Evolutionary conservation across 1,140 invertebrate species (phyloP), one percentile per base, ranked within the genome.

Genomic region (Musca domestica): DNA sequence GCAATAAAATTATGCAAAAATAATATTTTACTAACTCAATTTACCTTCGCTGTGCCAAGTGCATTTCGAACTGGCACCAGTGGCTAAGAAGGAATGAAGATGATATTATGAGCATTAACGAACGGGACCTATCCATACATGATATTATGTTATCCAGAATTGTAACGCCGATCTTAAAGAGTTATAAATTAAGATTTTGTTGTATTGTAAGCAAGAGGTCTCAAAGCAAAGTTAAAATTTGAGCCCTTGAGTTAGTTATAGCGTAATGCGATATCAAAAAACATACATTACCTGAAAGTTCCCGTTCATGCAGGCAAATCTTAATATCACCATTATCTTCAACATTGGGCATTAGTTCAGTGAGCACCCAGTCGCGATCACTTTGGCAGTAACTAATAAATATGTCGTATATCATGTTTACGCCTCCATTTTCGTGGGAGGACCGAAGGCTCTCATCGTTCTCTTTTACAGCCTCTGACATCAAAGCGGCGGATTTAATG

Each of bases 1-100:
- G 14, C 41, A 48, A 56, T 4, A 61, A 9, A 5, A 10, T 47
- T 15, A 17, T 10, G 5, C 14, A 48, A 12, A 20, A 51, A 20
- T 2, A 0, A 54, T 58, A 1, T n/a, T n/a, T n/a, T n/a, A n/a
- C n/a, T n/a, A n/a, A n/a, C n/a, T n/a, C 14, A 68, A 41, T 64
- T 56, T 69, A 86, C 86, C 87, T 83, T 74, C 88, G 86, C 71
- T 89, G 87, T 0, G 87, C 87, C 34, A 89, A 73, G 75, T 88
- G 86, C 86, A 88, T 87, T 76, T 89, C 88, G 71, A 88, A 89
- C 66, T 87, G 85, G 77, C 88, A 89, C 88, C 88, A 89, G 56
- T 88, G 86, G 58, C 86, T 88, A 0, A 84, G 74, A 9, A 89
- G 72, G 71, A 88, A 89, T 41, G 83, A 81, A 19, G 83, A 81